Conservation (phyloP, 2,113 vertebrate species). For the Apodemus sylvaticus region DNA sequence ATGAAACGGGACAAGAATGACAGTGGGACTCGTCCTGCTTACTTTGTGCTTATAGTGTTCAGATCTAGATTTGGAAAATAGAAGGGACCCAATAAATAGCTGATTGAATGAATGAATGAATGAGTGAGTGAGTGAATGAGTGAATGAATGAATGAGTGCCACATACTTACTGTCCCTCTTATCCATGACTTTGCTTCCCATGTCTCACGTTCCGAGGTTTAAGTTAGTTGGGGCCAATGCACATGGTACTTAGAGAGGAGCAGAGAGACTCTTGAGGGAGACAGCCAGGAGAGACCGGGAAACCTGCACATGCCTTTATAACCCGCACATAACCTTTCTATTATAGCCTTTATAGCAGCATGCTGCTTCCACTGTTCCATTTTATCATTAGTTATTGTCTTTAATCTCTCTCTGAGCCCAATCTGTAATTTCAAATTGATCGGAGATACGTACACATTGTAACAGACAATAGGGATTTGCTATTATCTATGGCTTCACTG, state of each 20-base stretch:
- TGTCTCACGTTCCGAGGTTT: neutral
- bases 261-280: neutral
- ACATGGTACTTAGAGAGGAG: neutral
- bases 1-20: neutral
- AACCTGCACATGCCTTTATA: too few relatives aligned
- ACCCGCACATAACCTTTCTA: too few relatives aligned
- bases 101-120: neutral
- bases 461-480: too few relatives aligned
- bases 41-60: neutral
- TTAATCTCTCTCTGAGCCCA: neutral
- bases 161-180: neutral
- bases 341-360: neutral
- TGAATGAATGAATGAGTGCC: neutral
- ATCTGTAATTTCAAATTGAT: neutral
- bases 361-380: neutral
- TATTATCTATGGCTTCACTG: neutral
- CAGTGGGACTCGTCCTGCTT: neutral
- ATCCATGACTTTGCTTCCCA: neutral
- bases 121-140: neutral
- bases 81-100: neutral
- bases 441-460: neutral
- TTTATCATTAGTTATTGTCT: neutral
- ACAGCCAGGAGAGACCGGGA: too few relatives aligned
- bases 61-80: neutral
- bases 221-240: neutral